A percentile compares a stretch with the other conserved stretches of the same genome.
phyloP scores from a whole-genome alignment of 2,888 invertebrate genomes.

The Barypeithes pellucidus region DNA sequence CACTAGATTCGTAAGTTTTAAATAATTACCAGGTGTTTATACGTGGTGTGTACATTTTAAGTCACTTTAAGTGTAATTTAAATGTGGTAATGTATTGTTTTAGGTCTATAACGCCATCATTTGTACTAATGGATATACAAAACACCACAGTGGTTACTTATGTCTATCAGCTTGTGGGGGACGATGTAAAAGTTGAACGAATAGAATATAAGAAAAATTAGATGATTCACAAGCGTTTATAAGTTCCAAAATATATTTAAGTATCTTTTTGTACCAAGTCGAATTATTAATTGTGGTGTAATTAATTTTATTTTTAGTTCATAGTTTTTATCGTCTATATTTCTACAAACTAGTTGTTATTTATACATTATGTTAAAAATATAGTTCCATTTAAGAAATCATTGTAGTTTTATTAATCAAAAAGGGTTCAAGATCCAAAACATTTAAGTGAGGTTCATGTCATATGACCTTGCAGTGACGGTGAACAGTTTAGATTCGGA shows the following conservation, averaged over 20 bases:
- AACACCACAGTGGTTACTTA: slow-evolving; percentile 98
- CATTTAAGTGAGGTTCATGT: too few species aligned
- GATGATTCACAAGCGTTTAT: neutral
- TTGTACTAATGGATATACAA: slow-evolving; percentile 99
- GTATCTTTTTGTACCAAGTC: slow-evolving; percentile 3
- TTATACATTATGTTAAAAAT: slow-evolving; percentile 3
- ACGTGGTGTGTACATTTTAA: too few species aligned
- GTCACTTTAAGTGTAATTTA: too few species aligned
- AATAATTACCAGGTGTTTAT: too few species aligned
- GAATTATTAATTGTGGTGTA: neutral
- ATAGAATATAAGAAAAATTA: slow-evolving; percentile 96
- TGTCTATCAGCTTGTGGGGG: slow-evolving; percentile 96
- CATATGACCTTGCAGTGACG: too few species aligned
- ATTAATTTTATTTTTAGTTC: slow-evolving; percentile 1
- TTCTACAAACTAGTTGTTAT: slow-evolving; percentile 14
- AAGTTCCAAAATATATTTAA: slow-evolving; percentile 1
- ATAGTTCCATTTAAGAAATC: slow-evolving; percentile 1
- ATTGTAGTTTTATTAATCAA: too few species aligned
- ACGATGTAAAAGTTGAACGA: slow-evolving; percentile 99
- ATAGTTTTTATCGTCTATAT: slow-evolving; percentile 4
- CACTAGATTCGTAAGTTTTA: slow-evolving; percentile 85
- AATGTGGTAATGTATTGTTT: slow-evolving; percentile 64
- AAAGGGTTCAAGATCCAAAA: too few species aligned
- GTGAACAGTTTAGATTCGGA: too few species aligned
- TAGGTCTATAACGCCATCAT: slow-evolving; percentile 93